phyloP scores from a whole-genome alignment of 1,140 invertebrate genomes.

The Rhagoletis pomonella region DNA sequence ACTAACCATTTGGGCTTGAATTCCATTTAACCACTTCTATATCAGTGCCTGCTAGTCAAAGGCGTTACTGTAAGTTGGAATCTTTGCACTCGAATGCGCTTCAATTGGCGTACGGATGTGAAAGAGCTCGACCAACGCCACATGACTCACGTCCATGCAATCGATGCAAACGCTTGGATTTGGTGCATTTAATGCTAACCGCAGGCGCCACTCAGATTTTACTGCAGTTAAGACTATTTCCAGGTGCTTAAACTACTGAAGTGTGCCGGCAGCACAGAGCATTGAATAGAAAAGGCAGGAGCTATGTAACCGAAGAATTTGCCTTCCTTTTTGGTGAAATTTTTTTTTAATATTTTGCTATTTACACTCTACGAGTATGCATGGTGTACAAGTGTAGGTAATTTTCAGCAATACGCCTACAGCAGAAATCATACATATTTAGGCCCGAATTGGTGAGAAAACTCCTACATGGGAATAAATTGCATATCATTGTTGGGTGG shows the following conservation, averaged over 20 bases:
- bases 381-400: not conserved
- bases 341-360: not conserved
- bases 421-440: not conserved
- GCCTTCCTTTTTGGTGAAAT: not conserved
- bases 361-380: not conserved
- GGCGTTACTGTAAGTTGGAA: slow-evolving; percentile 11
- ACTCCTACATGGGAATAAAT: too few species aligned
- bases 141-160: not conserved
- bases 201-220: slow-evolving; percentile 48
- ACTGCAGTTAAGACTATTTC: slow-evolving; percentile 9
- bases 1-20: slow-evolving; percentile 3
- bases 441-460: too few species aligned
- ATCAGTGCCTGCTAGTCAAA: not conserved
- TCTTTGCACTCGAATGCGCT: slow-evolving; percentile 36
- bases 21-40: not conserved
- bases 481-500: too few species aligned
- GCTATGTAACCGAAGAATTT: slow-evolving; percentile 7
- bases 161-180: not conserved
- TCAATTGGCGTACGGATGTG: slow-evolving; percentile 28
- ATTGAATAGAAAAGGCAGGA: not conserved
- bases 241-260: slow-evolving; percentile 27
- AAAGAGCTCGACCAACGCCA: not conserved
- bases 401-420: not conserved
- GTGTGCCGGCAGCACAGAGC: slow-evolving; percentile 2
- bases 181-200: slow-evolving; percentile 38